These are phyloP conservation scores for Halictus quadricinctus DNA, from an alignment of 2,888 invertebrate genomes.

Conservation along the genomic window DNA sequence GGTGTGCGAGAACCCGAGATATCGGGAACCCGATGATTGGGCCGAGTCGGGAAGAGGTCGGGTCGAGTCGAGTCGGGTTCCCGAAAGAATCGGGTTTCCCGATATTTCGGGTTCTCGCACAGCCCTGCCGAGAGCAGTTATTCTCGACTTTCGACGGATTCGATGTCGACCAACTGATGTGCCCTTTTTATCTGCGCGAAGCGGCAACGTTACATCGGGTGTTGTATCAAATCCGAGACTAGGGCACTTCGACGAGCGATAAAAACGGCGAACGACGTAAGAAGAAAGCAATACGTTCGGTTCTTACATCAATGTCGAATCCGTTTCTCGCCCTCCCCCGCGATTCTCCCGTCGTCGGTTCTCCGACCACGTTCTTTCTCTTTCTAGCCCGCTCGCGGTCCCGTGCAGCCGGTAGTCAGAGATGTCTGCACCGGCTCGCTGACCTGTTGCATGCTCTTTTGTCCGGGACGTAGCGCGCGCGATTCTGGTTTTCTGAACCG, in stretches of 20 bases:
- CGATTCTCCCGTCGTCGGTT: conserved; percentile 7
- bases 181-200: conserved; percentile 38
- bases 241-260: conserved; percentile 45
- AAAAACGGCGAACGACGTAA: conserved; percentile 58
- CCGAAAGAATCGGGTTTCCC: no score
- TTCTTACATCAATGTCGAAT: conserved; percentile 61
- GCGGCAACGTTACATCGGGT: conserved; percentile 32
- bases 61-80: no score
- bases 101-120: no score
- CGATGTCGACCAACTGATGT: conserved; percentile 36
- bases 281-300: conserved; percentile 64
- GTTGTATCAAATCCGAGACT: conserved; percentile 55
- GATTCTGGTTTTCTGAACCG: conserved; percentile 70
- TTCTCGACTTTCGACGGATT: conserved; percentile 50
- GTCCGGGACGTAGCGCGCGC: conserved; percentile 67
- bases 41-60: no score
- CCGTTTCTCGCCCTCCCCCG: conserved; percentile 13
- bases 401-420: conserved; percentile 47
- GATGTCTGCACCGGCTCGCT: conserved; percentile 69
- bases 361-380: conserved; percentile 11
- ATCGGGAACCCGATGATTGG: no score
- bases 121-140: not conserved
- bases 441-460: conserved; percentile 79
- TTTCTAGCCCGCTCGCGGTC: not conserved
- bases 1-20: no score